These are phyloP conservation scores for Sebastes paucispinis DNA, from an alignment of 2,797 vertebrate species.

Conservation along the genomic window DNA sequence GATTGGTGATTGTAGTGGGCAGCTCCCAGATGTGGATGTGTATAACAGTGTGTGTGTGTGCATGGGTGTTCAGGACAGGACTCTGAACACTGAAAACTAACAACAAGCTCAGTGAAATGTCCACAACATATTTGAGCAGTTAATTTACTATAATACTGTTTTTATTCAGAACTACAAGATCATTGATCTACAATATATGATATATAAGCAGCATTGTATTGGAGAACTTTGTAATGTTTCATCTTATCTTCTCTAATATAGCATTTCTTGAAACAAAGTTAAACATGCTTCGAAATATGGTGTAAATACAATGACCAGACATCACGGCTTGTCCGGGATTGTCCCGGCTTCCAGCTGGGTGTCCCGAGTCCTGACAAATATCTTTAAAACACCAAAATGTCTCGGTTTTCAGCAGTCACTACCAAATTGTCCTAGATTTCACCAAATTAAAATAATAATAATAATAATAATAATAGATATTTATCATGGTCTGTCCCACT, in stretches of 20 bases:
- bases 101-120: background rate
- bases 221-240: background rate
- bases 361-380: no score
- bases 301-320: no score
- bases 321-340: accelerated
- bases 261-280: background rate
- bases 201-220: background rate
- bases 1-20: conserved; percentile 24
- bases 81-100: background rate
- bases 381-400: no score
- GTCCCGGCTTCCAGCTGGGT: no score
- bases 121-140: background rate
- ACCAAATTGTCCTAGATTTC: no score
- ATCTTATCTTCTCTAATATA: background rate
- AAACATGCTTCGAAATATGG: background rate
- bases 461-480: no score
- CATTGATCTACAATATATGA: background rate
- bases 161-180: background rate
- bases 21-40: conserved; percentile 23
- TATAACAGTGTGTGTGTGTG: background rate
- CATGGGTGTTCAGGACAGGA: background rate
- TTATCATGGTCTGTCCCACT: no score
- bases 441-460: no score
- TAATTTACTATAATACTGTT: background rate
- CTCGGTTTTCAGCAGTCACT: no score